These are phyloP conservation scores for Plagiodera versicolora DNA, from an alignment of 2,888 invertebrate genomes.

Conservation along the genomic window DNA sequence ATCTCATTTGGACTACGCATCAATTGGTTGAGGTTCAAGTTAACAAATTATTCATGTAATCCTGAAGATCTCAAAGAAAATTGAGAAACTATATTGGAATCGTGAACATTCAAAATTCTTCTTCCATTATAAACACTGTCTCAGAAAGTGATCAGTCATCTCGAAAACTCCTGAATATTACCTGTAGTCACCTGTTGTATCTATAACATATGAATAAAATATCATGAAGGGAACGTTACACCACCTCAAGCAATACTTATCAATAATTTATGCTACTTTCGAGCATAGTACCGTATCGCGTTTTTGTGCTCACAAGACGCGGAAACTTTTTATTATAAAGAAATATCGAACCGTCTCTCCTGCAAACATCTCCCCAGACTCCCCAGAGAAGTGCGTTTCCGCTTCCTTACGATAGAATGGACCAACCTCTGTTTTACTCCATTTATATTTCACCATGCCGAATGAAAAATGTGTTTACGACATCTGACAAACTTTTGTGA, in stretches of 20 bases:
- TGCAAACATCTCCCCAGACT: constrained; percentile 17
- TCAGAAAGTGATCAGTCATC: too few species aligned
- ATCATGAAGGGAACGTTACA: too few species aligned
- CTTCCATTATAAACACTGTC: too few species aligned
- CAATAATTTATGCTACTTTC: neutral
- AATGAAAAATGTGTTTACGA: constrained; percentile 42
- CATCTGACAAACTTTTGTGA: constrained; percentile 24
- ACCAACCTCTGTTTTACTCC: constrained; percentile 33
- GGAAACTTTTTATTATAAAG: constrained; percentile 20
- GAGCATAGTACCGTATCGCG: neutral
- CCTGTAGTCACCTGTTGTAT: too few species aligned
- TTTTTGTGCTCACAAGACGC: neutral
- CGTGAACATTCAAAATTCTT: too few species aligned
- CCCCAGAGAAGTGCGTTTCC: constrained; percentile 29
- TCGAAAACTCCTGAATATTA: too few species aligned
- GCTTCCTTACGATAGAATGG: constrained; percentile 32
- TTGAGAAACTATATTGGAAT: too few species aligned
- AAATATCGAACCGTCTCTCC: constrained; percentile 24
- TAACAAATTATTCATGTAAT: too few species aligned
- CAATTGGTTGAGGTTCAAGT: too few species aligned
- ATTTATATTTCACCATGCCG: constrained; percentile 36
- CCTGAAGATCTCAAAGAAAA: too few species aligned
- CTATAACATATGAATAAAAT: too few species aligned
- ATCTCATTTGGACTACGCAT: too few species aligned
- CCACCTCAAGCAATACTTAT: neutral